Evolutionary conservation across 2,797 vertebrate genomes (phyloP).

Genomic region (Melanogrammus aeglefinus): DNA sequence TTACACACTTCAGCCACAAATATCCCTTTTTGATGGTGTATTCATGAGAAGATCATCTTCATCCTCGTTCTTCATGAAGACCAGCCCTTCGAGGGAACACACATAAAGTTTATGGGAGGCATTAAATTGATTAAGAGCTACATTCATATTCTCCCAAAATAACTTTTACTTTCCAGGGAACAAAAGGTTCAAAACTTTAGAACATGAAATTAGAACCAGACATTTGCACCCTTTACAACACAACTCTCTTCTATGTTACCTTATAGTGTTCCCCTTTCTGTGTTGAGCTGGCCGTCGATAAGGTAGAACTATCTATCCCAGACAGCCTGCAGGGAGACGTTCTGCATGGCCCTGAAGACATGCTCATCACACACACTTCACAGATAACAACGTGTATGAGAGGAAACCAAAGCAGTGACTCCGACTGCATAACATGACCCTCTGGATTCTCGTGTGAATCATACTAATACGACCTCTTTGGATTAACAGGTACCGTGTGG

Average conservation of each 20-base stretch:
- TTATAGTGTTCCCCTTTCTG: conserved; percentile 38
- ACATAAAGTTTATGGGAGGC: conserved; percentile 45
- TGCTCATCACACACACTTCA: not conserved
- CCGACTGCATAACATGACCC: not conserved
- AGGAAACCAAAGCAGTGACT: not conserved
- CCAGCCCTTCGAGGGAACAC: conserved; percentile 44
- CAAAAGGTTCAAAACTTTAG: conserved; percentile 44
- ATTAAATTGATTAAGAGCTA: conserved; percentile 48
- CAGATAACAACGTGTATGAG: too few species aligned
- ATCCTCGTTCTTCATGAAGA: conserved; percentile 40
- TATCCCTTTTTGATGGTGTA: conserved; percentile 5
- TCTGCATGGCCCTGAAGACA: conserved; percentile 15
- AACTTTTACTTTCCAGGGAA: conserved; percentile 56
- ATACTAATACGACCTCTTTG: not conserved
- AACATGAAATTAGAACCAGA: conserved; percentile 66
- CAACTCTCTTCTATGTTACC: not conserved
- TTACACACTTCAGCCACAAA: conserved; percentile 11
- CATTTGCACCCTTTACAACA: conserved; percentile 61
- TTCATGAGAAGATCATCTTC: conserved; percentile 31
- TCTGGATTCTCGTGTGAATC: not conserved
- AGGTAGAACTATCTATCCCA: conserved; percentile 26
- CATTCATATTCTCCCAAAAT: conserved; percentile 56
- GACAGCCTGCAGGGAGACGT: conserved; percentile 16
- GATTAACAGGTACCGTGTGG: too few species aligned
- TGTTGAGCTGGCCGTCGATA: conserved; percentile 32